Evolutionary conservation across 2,113 vertebrate genomes (phyloP).

Genomic region (Xenopus borealis): DNA sequence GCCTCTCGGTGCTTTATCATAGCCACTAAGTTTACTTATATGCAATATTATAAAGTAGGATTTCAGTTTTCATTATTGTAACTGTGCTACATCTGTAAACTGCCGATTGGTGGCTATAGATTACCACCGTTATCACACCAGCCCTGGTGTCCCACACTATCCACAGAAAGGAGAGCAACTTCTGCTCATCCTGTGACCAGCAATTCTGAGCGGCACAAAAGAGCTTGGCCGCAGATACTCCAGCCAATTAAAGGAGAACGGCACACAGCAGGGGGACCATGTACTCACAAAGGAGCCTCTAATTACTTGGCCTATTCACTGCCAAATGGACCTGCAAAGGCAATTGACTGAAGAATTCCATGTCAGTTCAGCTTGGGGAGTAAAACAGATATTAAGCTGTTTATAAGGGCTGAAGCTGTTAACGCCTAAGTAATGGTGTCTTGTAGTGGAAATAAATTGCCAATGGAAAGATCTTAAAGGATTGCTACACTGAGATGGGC

Average conservation of each 20-base stretch:
- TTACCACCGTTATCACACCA: not conserved
- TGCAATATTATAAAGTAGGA: no score
- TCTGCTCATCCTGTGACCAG: slow-evolving; percentile 1
- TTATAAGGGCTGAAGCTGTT: no score
- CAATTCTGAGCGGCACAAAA: not conserved
- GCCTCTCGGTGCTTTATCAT: no score
- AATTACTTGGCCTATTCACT: slow-evolving; percentile 2
- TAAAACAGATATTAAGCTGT: not conserved
- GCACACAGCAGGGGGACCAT: not conserved
- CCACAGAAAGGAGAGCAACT: not conserved
- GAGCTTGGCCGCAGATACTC: not conserved
- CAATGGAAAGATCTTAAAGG: no score
- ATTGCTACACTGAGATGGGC: no score
- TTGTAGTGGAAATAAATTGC: no score
- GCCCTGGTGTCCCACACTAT: not conserved
- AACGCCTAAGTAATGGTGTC: no score
- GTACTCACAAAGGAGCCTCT: not conserved
- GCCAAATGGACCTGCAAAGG: slow-evolving; percentile 1
- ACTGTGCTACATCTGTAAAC: no score
- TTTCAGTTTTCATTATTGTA: no score
- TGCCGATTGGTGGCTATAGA: not conserved
- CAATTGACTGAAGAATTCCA: not conserved
- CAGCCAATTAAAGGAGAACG: slow-evolving; percentile 15
- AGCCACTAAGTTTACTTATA: no score
- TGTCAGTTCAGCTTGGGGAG: not conserved